Conservation (phyloP, 2,888 invertebrate species). For the Eupithecia pulchellata region DNA sequence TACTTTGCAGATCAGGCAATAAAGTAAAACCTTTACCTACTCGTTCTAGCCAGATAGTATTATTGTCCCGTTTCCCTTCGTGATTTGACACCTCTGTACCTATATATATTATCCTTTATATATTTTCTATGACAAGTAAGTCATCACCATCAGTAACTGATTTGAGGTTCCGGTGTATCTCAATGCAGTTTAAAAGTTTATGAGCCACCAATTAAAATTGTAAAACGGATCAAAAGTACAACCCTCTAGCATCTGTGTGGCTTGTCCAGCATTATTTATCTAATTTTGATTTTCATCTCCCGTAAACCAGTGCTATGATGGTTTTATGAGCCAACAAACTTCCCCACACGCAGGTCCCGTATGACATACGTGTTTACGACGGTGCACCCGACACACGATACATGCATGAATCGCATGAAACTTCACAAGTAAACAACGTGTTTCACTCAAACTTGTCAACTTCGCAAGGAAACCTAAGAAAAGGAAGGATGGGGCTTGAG, state of each 20-base stretch:
- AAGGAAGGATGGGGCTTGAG: conserved; percentile 47
- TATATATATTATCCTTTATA: too few species aligned
- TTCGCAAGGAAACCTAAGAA: conserved; percentile 50
- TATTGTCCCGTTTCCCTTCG: background rate
- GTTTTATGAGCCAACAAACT: conserved; percentile 65
- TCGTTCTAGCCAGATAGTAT: background rate
- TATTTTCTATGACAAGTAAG: background rate
- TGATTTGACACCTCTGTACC: background rate
- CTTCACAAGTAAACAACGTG: conserved; percentile 63
- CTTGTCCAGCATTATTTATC: too few species aligned
- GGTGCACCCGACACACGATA: conserved; percentile 76
- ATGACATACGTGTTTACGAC: conserved; percentile 79
- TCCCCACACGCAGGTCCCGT: conserved; percentile 55
- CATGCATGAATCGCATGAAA: conserved; percentile 60
- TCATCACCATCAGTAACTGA: too few species aligned
- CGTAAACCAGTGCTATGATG: conserved; percentile 64
- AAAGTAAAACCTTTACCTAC: conserved; percentile 6
- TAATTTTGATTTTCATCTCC: conserved; percentile 50
- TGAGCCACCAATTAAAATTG: background rate
- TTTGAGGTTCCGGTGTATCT: too few species aligned
- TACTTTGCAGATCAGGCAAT: conserved; percentile 38
- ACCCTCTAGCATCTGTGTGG: too few species aligned
- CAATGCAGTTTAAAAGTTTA: too few species aligned
- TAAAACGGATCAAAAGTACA: background rate
- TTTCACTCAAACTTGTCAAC: conserved; percentile 60